These are phyloP conservation scores for Siniperca chuatsi DNA, from an alignment of 2,113 vertebrate genomes.

Conservation along the genomic window DNA sequence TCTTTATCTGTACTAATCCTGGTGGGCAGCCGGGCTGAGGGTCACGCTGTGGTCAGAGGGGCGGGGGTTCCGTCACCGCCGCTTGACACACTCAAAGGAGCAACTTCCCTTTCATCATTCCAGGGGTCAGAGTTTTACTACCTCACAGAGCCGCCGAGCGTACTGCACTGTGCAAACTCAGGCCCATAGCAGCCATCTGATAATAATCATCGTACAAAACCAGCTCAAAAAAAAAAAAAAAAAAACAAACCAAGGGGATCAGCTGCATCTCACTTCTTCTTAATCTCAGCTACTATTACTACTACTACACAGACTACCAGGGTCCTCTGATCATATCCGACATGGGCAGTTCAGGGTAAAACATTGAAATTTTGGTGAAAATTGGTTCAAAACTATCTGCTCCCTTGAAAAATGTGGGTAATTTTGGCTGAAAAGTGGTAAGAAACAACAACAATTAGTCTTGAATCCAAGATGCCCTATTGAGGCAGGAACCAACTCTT, in stretches of 20 bases:
- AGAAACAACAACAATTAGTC: background rate
- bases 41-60: constrained; percentile 79
- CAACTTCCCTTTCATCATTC: constrained; percentile 83
- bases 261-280: background rate
- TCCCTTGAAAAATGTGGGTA: background rate
- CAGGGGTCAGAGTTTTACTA: constrained; percentile 81
- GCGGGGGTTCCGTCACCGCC: constrained; percentile 60
- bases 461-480: background rate
- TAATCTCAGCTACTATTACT: background rate
- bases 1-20: constrained; percentile 72
- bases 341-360: background rate
- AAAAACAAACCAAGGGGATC: background rate
- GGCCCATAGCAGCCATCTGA: constrained; percentile 67
- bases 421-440: background rate
- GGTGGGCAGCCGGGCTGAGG: constrained; percentile 48
- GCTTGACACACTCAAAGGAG: constrained; percentile 82
- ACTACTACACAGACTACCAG: background rate
- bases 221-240: background rate
- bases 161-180: constrained; percentile 61
- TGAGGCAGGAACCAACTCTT: background rate
- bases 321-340: background rate
- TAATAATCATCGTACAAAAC: constrained; percentile 65
- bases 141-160: constrained; percentile 57
- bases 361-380: background rate
- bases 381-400: background rate